phyloP scores from a whole-genome alignment of 2,797 vertebrate species.

The Rhinichthys osculus region DNA sequence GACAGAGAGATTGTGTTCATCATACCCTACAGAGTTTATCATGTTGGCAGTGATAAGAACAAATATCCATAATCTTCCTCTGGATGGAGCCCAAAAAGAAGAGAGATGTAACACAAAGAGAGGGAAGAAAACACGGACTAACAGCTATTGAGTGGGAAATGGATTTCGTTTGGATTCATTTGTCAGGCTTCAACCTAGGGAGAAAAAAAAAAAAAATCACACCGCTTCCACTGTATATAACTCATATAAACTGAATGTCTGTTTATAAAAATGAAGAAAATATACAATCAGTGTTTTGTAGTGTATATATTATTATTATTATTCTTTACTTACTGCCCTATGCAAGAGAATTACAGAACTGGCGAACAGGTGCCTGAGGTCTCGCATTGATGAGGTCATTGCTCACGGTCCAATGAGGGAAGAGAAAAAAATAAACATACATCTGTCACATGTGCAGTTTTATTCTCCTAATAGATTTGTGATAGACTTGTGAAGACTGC shows the following conservation, averaged over 20 bases:
- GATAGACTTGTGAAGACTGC: neutral
- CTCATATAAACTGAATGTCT: conserved; percentile 61
- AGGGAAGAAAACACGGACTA: conserved; percentile 28
- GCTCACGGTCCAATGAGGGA: conserved; percentile 58
- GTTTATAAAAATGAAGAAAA: conserved; percentile 56
- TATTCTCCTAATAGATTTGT: neutral
- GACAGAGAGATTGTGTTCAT: conserved; percentile 36
- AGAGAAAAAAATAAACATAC: conserved; percentile 46
- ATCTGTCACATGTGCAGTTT: conserved; percentile 4
- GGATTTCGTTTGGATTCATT: conserved; percentile 31
- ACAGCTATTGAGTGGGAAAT: conserved; percentile 33
- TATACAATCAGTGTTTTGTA: conserved; percentile 65
- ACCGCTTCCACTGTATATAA: conserved; percentile 55
- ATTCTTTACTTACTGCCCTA: conserved; percentile 60
- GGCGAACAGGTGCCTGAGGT: conserved; percentile 48
- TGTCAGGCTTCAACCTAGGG: conserved; percentile 11
- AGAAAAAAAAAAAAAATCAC: conserved; percentile 10
- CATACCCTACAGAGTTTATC: conserved; percentile 42
- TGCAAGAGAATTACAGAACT: conserved; percentile 62
- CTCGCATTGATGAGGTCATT: conserved; percentile 53
- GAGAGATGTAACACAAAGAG: conserved; percentile 39
- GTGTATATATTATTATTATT: conserved; percentile 36
- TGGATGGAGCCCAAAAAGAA: conserved; percentile 41
- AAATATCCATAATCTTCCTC: conserved; percentile 49
- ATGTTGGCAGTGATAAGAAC: conserved; percentile 38